phyloP scores from a whole-genome alignment of 2,113 vertebrate genomes.

The Raja brachyura region DNA sequence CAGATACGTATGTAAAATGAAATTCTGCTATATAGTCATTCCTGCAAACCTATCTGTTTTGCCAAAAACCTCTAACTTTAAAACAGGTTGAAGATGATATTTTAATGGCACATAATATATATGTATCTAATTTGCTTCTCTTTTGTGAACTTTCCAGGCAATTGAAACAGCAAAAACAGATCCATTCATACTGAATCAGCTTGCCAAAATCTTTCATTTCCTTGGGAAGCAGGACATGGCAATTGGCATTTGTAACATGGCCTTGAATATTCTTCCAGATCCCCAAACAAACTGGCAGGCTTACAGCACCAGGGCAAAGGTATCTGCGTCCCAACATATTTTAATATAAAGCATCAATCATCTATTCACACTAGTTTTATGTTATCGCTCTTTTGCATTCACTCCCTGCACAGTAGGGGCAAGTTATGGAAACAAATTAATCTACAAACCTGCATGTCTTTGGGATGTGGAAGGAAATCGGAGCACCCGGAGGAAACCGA shows the following conservation, averaged over 20 bases:
- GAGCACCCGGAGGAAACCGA: no score
- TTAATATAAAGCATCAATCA: no score
- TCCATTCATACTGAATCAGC: conserved; percentile 56
- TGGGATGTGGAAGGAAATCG: no score
- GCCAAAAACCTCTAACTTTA: not conserved
- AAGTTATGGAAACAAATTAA: no score
- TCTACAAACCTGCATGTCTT: no score
- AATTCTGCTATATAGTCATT: no score
- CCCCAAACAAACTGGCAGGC: conserved; percentile 71
- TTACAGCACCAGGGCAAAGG: conserved; percentile 69
- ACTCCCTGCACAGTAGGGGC: no score
- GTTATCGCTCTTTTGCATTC: no score
- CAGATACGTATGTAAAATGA: no score
- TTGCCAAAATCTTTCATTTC: conserved; percentile 63
- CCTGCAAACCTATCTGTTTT: not conserved
- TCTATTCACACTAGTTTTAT: no score
- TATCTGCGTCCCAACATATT: conserved; percentile 39
- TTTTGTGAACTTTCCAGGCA: conserved; percentile 49
- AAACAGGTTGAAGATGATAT: conserved; percentile 40
- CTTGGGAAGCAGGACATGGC: conserved; percentile 70
- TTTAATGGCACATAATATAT: not conserved
- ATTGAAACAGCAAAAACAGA: conserved; percentile 62
- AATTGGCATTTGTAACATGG: conserved; percentile 68
- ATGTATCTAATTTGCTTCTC: conserved; percentile 8
- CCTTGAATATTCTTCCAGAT: conserved; percentile 60